These are phyloP conservation scores for Limosa lapponica DNA, from an alignment of 2,797 vertebrate genomes.

Conservation along the genomic window DNA sequence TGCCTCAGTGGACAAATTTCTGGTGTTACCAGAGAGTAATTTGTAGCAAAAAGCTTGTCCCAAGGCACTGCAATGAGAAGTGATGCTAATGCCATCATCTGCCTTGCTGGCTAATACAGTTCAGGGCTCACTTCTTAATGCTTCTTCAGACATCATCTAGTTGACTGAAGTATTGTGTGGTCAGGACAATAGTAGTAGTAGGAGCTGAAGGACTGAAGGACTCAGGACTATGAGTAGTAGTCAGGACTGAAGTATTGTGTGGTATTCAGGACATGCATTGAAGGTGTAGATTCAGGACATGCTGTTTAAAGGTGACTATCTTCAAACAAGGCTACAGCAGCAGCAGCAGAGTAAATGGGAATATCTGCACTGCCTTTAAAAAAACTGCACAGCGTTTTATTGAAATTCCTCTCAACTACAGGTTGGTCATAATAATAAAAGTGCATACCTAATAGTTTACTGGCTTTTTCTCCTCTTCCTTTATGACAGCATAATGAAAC, in stretches of 20 bases:
- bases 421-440: slow-evolving; percentile 15
- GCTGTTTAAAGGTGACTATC: neutral
- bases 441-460: neutral
- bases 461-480: neutral
- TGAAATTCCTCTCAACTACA: neutral
- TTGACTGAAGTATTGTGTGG: neutral
- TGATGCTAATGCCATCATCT: neutral
- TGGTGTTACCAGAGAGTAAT: neutral
- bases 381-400: neutral
- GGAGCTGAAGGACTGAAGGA: too few species aligned
- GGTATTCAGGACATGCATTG: neutral
- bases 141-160: neutral
- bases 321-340: neutral
- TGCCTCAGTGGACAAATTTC: neutral
- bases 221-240: too few species aligned
- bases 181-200: too few species aligned
- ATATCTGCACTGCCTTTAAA: neutral
- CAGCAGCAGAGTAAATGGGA: neutral
- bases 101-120: neutral
- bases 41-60: neutral
- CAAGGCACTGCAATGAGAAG: neutral
- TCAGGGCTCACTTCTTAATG: neutral
- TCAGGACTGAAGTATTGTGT: neutral
- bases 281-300: neutral
- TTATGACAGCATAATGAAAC: slow-evolving; percentile 42